Percentiles rank a stretch among this genome's conserved stretches.
Conservation (phyloP, 1,140 invertebrate genomes). For the Luehdorfia chinensis region DNA sequence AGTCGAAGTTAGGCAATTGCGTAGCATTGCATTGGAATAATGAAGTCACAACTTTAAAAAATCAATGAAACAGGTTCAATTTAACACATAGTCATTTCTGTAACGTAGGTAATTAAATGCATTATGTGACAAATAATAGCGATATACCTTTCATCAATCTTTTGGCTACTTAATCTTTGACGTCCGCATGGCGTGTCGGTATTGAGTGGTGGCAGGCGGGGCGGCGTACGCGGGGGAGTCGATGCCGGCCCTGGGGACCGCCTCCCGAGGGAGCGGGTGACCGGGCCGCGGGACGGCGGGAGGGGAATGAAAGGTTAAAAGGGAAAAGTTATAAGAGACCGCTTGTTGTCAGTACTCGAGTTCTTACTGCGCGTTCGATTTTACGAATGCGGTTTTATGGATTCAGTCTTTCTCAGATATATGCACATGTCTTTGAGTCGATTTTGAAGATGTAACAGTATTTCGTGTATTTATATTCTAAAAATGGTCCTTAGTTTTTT, state of each 20-base stretch:
- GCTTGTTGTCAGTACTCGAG: conserved; percentile 69
- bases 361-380: conserved; percentile 60
- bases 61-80: too few species aligned
- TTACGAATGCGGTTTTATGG: conserved; percentile 44
- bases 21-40: too few species aligned
- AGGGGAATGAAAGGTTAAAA: conserved; percentile 73
- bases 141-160: conserved; percentile 29
- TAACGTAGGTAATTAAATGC: too few species aligned
- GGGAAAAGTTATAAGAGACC: conserved; percentile 76
- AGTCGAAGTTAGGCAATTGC: too few species aligned
- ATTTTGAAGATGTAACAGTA: too few species aligned
- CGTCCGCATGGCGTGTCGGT: conserved; percentile 70
- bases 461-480: too few species aligned
- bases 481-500: too few species aligned
- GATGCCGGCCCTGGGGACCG: conserved; percentile 72
- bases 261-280: conserved; percentile 67
- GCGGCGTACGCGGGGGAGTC: conserved; percentile 54
- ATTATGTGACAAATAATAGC: too few species aligned
- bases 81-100: too few species aligned
- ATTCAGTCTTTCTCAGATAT: neutral
- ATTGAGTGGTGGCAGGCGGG: conserved; percentile 68
- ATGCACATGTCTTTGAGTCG: conserved; percentile 20
- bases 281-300: conserved; percentile 23
- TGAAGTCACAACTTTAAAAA: too few species aligned
- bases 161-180: conserved; percentile 61